These are phyloP conservation scores for Oryctolagus cuniculus DNA, from an alignment of 2,113 vertebrate genomes.

Conservation along the genomic window DNA sequence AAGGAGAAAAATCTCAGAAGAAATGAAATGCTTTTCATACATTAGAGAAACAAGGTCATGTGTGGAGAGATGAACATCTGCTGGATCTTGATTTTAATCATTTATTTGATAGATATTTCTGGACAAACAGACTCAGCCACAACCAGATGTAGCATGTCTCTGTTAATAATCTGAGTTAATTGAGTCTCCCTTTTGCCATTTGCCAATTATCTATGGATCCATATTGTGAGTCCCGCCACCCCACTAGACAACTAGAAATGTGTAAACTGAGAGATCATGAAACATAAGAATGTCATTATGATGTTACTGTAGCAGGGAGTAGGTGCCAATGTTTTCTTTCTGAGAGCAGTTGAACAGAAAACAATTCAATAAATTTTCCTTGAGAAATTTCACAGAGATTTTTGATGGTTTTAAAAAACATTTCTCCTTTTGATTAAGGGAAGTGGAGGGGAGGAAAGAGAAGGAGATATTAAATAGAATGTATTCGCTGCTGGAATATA, in stretches of 20 bases:
- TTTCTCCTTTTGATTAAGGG: slow-evolving; percentile 73
- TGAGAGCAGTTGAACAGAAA: slow-evolving; percentile 68
- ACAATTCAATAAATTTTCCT: slow-evolving; percentile 64
- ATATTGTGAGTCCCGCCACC: slow-evolving; percentile 30
- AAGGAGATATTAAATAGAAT: slow-evolving; percentile 66
- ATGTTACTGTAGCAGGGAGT: slow-evolving; percentile 73
- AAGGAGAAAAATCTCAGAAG: slow-evolving; percentile 62
- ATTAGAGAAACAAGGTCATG: slow-evolving; percentile 70
- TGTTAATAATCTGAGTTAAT: slow-evolving; percentile 87
- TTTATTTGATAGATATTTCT: slow-evolving; percentile 86
- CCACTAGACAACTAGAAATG: slow-evolving; percentile 65
- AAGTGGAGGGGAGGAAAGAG: slow-evolving; percentile 24
- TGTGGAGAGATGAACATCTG: slow-evolving; percentile 79
- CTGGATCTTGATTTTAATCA: slow-evolving; percentile 83
- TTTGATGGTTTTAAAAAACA: slow-evolving; percentile 57
- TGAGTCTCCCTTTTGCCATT: slow-evolving; percentile 84
- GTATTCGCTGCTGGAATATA: slow-evolving; percentile 35
- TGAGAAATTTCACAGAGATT: slow-evolving; percentile 5
- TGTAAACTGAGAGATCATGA: slow-evolving; percentile 77
- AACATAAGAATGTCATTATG: slow-evolving; percentile 77
- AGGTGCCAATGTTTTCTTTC: slow-evolving; percentile 60
- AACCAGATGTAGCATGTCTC: slow-evolving; percentile 84
- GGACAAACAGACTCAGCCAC: slow-evolving; percentile 84
- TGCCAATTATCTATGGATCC: slow-evolving; percentile 81
- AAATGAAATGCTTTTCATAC: slow-evolving; percentile 66